A percentile compares a stretch with the other conserved stretches of the same genome.
phyloP scores from a whole-genome alignment of 2,113 vertebrate species.

The Heterotilapia buettikoferi region DNA sequence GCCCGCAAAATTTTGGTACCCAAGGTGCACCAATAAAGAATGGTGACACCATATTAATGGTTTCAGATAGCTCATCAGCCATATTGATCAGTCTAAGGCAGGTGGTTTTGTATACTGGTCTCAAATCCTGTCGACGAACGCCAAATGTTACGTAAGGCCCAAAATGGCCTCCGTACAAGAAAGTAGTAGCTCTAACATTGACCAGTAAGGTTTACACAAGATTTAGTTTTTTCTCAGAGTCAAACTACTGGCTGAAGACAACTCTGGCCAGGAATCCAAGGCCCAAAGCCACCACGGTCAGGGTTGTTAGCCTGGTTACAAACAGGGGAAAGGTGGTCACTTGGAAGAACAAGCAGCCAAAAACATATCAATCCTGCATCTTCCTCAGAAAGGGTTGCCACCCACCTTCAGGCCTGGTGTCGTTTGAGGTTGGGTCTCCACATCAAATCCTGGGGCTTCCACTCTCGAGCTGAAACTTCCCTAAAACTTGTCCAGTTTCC shows the following conservation, averaged over 20 bases:
- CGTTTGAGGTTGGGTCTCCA: accelerated
- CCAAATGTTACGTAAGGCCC: too few species aligned
- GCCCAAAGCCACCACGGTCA: background rate
- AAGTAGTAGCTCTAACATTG: too few species aligned
- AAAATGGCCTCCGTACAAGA: too few species aligned
- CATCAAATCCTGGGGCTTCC: background rate
- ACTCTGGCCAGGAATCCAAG: background rate
- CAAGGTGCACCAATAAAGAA: too few species aligned
- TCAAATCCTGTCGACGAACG: too few species aligned
- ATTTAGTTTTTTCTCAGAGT: too few species aligned
- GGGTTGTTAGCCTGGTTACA: background rate
- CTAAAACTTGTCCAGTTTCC: background rate
- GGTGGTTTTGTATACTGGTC: too few species aligned
- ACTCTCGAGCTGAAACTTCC: background rate
- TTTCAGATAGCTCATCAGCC: too few species aligned
- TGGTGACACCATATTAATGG: too few species aligned
- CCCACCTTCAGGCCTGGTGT: background rate
- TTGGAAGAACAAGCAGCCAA: background rate
- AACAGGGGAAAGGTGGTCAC: background rate
- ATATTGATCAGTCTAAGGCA: too few species aligned
- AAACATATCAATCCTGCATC: background rate
- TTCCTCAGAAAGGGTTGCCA: background rate
- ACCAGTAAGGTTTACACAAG: too few species aligned
- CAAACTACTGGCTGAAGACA: background rate
- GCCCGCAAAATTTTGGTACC: too few species aligned